phyloP scores from a whole-genome alignment of 2,888 invertebrate species.

The Heliconius charithonia region DNA sequence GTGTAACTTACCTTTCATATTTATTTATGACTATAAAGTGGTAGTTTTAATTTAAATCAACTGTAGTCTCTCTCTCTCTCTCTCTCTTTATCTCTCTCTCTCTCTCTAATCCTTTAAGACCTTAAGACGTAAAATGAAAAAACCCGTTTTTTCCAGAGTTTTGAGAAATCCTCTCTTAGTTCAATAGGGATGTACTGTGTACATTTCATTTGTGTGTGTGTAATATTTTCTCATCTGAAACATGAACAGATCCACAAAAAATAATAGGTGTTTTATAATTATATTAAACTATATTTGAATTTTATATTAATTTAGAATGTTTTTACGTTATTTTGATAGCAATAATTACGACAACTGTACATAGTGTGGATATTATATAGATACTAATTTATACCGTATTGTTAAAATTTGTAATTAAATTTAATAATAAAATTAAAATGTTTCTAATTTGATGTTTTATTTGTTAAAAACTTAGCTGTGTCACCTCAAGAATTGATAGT shows the following conservation, averaged over 20 bases:
- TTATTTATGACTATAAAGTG: not conserved
- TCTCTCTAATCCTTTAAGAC: no score
- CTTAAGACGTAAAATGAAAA: no score
- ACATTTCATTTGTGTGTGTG: no score
- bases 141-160: no score
- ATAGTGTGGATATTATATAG: conserved; percentile 41
- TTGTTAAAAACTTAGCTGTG: not conserved
- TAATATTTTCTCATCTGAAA: not conserved
- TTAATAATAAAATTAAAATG: conserved; percentile 44
- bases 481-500: no score
- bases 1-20: not conserved
- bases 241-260: not conserved
- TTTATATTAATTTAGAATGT: not conserved
- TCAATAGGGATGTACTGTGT: no score
- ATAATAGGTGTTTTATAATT: conserved; percentile 14
- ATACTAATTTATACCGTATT: conserved; percentile 46
- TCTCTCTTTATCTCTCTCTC: no score
- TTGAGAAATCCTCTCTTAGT: no score
- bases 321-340: not conserved
- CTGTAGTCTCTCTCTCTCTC: no score
- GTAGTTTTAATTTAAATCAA: not conserved
- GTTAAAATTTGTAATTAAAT: conserved; percentile 50
- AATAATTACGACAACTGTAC: conserved; percentile 33
- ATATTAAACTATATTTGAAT: conserved; percentile 10
- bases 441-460: conserved; percentile 37